Conservation (phyloP, 2,888 invertebrate species). For the Aspidiotus destructor region DNA sequence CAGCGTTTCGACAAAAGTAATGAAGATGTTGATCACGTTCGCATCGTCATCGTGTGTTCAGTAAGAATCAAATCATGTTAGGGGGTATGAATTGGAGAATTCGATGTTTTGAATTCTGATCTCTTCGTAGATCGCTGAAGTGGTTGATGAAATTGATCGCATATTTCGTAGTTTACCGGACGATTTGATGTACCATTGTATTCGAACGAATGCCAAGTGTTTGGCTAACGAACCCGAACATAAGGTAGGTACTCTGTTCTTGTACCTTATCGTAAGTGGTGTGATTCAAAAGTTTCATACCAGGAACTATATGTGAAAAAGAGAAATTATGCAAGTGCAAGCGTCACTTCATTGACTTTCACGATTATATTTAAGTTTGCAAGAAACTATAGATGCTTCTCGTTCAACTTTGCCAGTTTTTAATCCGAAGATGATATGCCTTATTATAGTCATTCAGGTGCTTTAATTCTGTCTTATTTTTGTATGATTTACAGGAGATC, state of each 20-base stretch:
- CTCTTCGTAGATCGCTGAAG: slow-evolving; percentile 8
- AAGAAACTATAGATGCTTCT: too few relatives aligned
- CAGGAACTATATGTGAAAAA: too few relatives aligned
- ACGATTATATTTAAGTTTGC: too few relatives aligned
- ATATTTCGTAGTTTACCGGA: slow-evolving; percentile 12
- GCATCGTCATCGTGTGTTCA: slow-evolving; percentile 15
- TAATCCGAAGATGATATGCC: too few relatives aligned
- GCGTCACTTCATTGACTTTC: too few relatives aligned
- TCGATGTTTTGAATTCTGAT: not conserved
- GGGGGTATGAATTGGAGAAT: too few relatives aligned
- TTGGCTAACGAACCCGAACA: slow-evolving; percentile 6
- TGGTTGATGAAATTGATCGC: slow-evolving; percentile 12
- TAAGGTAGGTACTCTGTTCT: slow-evolving; percentile 1
- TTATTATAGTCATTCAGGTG: not conserved
- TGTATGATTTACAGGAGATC: slow-evolving; percentile 11
- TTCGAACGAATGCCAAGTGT: slow-evolving; percentile 22
- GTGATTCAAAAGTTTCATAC: too few relatives aligned
- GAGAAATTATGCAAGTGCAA: too few relatives aligned
- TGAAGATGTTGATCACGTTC: not conserved
- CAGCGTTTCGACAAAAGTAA: slow-evolving; percentile 8
- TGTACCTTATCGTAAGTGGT: too few relatives aligned
- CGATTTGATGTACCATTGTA: slow-evolving; percentile 8
- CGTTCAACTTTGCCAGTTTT: too few relatives aligned
- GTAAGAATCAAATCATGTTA: slow-evolving; percentile 9
- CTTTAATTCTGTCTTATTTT: slow-evolving; percentile 10